Evolutionary conservation across 2,888 invertebrate species (phyloP), one percentile per base, ranked within the genome.

Genomic region (Dynastes hyllus): DNA sequence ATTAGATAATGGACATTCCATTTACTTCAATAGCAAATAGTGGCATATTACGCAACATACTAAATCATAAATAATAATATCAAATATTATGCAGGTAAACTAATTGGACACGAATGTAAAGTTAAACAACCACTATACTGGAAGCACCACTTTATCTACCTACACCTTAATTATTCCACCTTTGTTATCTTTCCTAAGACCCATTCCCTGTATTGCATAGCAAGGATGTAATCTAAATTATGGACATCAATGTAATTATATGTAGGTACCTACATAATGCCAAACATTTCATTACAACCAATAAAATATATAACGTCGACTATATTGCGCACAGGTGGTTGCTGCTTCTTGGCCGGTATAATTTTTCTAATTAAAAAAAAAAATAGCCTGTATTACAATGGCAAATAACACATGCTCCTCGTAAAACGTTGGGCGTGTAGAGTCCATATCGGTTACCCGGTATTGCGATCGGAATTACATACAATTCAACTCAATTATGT

Each of bases 401-500:
- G 55, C 55, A 55, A 55, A 55, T n/a, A 13, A 4, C 55, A 55
- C 16, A 55, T 55, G 55, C 55, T 45, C 45, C 6, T 45, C 45
- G 45, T 45, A 11, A 45, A 11, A 11, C 5, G 32, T 37, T 45
- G 11, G 2, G 11, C 45, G 8, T 11, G 45, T 45, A 8, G 45
- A 45, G 9, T 45, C 45, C 1, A 45, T 45, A 45, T 45, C 45
- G 45, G 45, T 8, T 45, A 2, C 8, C 2, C 45, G 11, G 61
- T n/a, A 27, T 61, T 58, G 1, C 58, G 61, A 27, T 3, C 16
- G 61, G 22, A 61, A 61, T 29, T 61, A 61, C 27, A 65, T 37
- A 65, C 65, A 32, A 29, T 65, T 29, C 65, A 65, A 65, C n/a
- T 6, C 65, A 65, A 65, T 61, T 61, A 61, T 32, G 29, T 37